A percentile compares a stretch with the other conserved stretches of the same genome.
Evolutionary conservation across 2,797 vertebrate genomes (phyloP).

Genomic region (Enteromius mattozi): DNA sequence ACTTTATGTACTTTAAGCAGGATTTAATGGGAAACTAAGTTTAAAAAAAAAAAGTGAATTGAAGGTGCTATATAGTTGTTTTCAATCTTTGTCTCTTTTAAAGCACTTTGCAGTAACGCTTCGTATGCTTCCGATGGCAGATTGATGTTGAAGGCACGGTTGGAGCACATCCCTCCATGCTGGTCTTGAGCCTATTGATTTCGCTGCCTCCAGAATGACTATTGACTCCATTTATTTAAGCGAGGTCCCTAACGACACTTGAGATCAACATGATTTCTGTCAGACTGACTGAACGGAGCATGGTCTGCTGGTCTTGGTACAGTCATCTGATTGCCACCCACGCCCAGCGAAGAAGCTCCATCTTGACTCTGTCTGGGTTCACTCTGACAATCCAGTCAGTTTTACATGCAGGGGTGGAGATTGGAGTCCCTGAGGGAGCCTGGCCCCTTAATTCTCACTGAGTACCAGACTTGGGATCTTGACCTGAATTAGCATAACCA

Average conservation of each 20-base stretch:
- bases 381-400: slow-evolving; percentile 20
- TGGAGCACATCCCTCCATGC: slow-evolving; percentile 39
- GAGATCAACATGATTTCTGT: slow-evolving; percentile 54
- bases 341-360: slow-evolving; percentile 10
- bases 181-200: slow-evolving; percentile 54
- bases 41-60: background rate
- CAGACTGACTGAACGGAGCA: slow-evolving; percentile 33
- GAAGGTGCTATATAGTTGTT: slow-evolving; percentile 11
- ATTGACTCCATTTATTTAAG: slow-evolving; percentile 58
- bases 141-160: slow-evolving; percentile 51
- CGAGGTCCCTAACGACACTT: slow-evolving; percentile 46
- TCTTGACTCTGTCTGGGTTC: slow-evolving; percentile 19
- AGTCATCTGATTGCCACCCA: slow-evolving; percentile 4
- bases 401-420: slow-evolving; percentile 29
- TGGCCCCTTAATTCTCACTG: background rate
- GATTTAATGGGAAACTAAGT: slow-evolving; percentile 16
- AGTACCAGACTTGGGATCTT: slow-evolving; percentile 42
- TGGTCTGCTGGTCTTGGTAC: slow-evolving; percentile 28
- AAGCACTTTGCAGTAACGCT: slow-evolving; percentile 28
- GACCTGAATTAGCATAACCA: slow-evolving; percentile 45
- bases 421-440: slow-evolving; percentile 2
- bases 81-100: slow-evolving; percentile 44
- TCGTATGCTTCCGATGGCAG: slow-evolving; percentile 39
- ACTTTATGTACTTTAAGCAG: background rate
- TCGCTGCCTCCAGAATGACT: slow-evolving; percentile 38